phyloP scores from a whole-genome alignment of 2,888 invertebrate species.

The Theristus sp. region DNA sequence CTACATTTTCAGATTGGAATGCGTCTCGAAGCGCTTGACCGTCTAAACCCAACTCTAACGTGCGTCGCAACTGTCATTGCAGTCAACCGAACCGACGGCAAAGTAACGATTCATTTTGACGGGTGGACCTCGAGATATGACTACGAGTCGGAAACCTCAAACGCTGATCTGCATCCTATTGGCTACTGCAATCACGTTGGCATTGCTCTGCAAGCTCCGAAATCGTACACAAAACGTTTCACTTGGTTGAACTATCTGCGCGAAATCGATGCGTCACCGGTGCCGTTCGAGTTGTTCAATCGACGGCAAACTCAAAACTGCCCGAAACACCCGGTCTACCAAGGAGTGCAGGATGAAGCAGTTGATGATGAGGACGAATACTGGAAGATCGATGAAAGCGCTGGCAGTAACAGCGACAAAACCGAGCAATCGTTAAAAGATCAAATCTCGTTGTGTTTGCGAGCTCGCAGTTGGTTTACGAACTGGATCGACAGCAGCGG shows the following conservation, averaged over 20 bases:
- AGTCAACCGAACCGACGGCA: background rate
- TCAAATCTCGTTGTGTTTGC: background rate
- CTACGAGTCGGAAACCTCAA: background rate
- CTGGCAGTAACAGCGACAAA: too few relatives aligned
- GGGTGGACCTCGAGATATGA: conserved; percentile 2
- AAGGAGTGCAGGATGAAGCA: too few relatives aligned
- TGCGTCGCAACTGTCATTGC: conserved; percentile 1
- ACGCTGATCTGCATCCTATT: background rate
- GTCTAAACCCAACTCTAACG: background rate
- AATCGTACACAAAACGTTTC: background rate
- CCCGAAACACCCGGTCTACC: background rate
- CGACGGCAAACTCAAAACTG: background rate
- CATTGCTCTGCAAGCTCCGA: background rate
- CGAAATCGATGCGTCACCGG: background rate
- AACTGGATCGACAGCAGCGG: background rate
- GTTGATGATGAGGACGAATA: too few relatives aligned
- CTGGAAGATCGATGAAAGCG: too few relatives aligned
- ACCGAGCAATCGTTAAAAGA: too few relatives aligned
- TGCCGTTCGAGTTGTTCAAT: background rate
- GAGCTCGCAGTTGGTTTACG: background rate
- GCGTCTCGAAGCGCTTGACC: conserved; percentile 2
- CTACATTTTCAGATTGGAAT: conserved; percentile 1
- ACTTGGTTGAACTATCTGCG: background rate
- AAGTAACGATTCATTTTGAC: conserved; percentile 1
- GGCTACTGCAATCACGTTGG: background rate